Evolutionary conservation across 2,888 invertebrate genomes (phyloP).

Genomic region (Tetrapedia diversipes): DNA sequence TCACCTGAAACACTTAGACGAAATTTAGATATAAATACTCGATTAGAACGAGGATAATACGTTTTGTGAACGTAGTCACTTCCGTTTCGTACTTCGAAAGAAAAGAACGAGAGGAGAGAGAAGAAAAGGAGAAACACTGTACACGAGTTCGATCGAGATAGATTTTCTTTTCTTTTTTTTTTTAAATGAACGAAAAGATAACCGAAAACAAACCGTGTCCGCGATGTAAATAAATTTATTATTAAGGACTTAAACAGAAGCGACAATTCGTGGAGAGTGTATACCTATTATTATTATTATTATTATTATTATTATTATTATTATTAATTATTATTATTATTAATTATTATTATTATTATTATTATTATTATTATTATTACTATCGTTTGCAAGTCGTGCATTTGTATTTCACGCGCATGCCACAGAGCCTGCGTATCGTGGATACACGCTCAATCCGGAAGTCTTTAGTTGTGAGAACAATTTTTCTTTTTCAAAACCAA

Average conservation of each 20-base stretch:
- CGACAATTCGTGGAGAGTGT: conserved; percentile 55
- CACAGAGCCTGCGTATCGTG: conserved; percentile 38
- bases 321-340: conserved; percentile 18
- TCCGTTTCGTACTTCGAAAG: conserved; percentile 43
- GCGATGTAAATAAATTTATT: conserved; percentile 61
- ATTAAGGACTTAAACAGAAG: conserved; percentile 57
- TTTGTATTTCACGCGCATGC: conserved; percentile 57
- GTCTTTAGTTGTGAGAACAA: conserved; percentile 46
- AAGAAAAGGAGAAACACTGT: not conserved
- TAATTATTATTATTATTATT: conserved; percentile 39
- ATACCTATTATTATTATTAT: conserved; percentile 56
- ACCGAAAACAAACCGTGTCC: conserved; percentile 43
- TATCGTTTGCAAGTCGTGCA: conserved; percentile 61
- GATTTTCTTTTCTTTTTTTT: conserved; percentile 37
- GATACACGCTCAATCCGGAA: conserved; percentile 42
- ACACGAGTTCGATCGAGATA: conserved; percentile 13
- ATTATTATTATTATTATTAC: conserved; percentile 34
- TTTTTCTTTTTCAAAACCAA: not conserved
- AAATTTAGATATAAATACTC: conserved; percentile 22
- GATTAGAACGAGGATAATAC: not conserved
- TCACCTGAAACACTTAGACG: conserved; percentile 14
- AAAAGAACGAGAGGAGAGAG: too few species aligned
- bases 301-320: conserved; percentile 23
- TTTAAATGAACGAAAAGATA: conserved; percentile 26
- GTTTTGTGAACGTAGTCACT: not conserved